Base-by-base conservation (phyloP, 2,113 vertebrate genomes). In the Pseudopodoces humilis region DNA sequence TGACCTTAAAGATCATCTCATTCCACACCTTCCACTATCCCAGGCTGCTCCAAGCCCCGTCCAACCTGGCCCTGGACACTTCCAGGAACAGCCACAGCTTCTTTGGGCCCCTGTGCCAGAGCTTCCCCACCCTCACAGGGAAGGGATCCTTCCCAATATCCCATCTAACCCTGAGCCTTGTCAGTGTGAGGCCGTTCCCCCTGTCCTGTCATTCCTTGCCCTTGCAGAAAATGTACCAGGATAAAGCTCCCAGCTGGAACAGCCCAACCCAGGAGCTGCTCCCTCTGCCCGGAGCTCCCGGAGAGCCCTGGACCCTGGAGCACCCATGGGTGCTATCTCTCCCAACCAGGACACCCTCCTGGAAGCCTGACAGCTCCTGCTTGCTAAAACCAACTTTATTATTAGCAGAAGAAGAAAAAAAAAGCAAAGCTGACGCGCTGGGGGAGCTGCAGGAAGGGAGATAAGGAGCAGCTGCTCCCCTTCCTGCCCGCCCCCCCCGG, bases 31-130 rank as follows among this genome's bases (percentile, higher is more conserved):
- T 12, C n/a, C 70, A 7, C 17, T 3, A 0, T 0, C 7, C 62
- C 69, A 68, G 69, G 13, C 0, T 22, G n/a, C 24, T 60, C 62
- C 20, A 65, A 65, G 31, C 13, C 35, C 35, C 0, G 0, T 49
- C 35, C 59, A 68, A 0, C 23, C 33, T 39, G 62, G 20, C 13
- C 30, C 47, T 15, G 53, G 62, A 27, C 30, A 47, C 20, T 47
- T 1, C 33, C n/a, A 76, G 43, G 58, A 21, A 35, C 25, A 74
- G 52, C 24, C 46, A 60, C 69, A 53, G 19, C 46, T 89, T 12
- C 69, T 53, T 30, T 68, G 86, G 28, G 20, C n/a, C 13, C 23
- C 33, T 39, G 21, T 35, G 53, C n/a, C 62, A 75, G 69, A 33
- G 16, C 14, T 11, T 76, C 0, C 2, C 30, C 47, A 11, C 25